Base-by-base conservation (phyloP, 2,113 vertebrate genomes). In the Casuarius casuarius region DNA sequence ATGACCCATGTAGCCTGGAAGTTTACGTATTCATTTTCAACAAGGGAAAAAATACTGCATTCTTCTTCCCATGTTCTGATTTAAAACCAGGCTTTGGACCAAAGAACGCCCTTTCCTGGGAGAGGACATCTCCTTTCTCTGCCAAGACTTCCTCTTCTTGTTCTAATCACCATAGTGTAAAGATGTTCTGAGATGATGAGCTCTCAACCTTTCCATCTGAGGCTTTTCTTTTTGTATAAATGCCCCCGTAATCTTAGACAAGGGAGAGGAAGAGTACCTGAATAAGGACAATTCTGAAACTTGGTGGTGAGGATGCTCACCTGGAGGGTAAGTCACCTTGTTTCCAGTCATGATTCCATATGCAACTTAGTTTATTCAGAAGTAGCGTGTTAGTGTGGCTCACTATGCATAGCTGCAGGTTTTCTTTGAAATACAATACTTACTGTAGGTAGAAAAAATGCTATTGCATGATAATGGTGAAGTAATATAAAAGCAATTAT, bases 71-170 rank as follows among this genome's bases (percentile, higher is more conserved):
- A 16, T 49, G 48, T 66, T 25, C 65, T 61, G n/a, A 15, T 2
- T 54, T n/a, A 40, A 84, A 87, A 74, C 5, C 58, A 51, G 26
- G 3, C 10, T 13, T 58, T 54, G 9, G 40, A 25, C 18, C 42
- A 59, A 78, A 67, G 25, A 46, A 25, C 4, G 67, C 5, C 11
- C 11, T 29, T 63, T 80, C 54, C 28, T 33, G 51, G 12, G 5
- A 78, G 23, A 0, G 2, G 23, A 42, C 6, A 63, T 84, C 26
- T 46, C 15, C 10, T 75, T 25, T 2, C 7, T 9, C 2, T 2
- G 7, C 11, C 28, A 90, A 75, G 31, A 40, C 38, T 75, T 91
- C 25, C 31, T 42, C 42, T 76, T 6, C 38, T 87, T n/a, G 4
- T 90, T 17, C 16, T 65, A 56, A 68, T 73, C 23, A 35, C 2